Evolutionary conservation across 2,888 invertebrate genomes (phyloP), one percentile per base, ranked within the genome.

Genomic region (Terebella lapidaria): DNA sequence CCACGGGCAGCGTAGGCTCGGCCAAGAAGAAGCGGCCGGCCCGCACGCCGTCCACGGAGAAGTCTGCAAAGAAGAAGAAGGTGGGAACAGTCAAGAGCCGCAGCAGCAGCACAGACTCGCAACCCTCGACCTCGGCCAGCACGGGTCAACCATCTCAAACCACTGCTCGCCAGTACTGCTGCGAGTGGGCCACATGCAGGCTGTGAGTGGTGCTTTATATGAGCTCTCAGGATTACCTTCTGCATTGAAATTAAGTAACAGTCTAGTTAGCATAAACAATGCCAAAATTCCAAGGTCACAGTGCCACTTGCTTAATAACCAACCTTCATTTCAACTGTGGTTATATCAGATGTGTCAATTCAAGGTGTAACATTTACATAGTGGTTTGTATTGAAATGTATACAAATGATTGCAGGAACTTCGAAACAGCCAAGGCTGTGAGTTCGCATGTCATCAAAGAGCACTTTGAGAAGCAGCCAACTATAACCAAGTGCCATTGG

Each of bases 171-270:
- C 75, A 77, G 59, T 79, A 73, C 81, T 84, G 94, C 57, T 96
- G 96, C 79, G 95, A 95, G 79, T 96, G 96, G 96, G 86, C 89
- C 59, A 92, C 92, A 25, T 96, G 96, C 81, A 87, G 84, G 72
- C 84, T 83, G 86, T 83, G 74, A 77, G 79, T 49, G 10, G 71
- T 27, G 20, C 30, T 20, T 15, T 15, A 35, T 35, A 18, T 15
- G 18, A 35, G 10, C 18, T 10, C 18, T 35, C 35, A 35, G 18
- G 10, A 35, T 35, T 35, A 35, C 18, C 18, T 10, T 35, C 35
- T 18, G 35, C 35, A 18, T 35, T 35, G 10, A 35, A 35, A 35
- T 15, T 15, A 35, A 15, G n/a, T n/a, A n/a, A n/a, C n/a, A n/a
- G n/a, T n/a, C n/a, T n/a, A n/a, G n/a, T n/a, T n/a, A n/a, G n/a